Conservation (phyloP, 2,797 vertebrate genomes). For the Phalanger gymnotis region DNA sequence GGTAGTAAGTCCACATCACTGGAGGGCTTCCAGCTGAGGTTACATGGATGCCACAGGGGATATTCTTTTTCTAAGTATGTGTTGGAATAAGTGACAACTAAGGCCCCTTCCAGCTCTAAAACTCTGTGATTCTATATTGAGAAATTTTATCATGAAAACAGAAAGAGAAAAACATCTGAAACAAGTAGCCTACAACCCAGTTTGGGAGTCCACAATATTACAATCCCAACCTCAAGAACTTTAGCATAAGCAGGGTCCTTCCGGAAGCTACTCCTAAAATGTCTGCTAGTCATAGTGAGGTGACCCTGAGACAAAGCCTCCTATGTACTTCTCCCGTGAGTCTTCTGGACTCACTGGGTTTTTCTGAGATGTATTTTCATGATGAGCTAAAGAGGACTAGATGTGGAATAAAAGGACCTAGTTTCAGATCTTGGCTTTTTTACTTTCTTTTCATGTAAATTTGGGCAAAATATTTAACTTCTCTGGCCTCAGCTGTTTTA, state of each 20-base stretch:
- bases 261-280: not conserved
- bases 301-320: not conserved
- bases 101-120: not conserved
- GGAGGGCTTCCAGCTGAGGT: not conserved
- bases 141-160: not conserved
- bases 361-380: not conserved
- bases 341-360: not conserved
- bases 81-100: not conserved
- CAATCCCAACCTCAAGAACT: not conserved
- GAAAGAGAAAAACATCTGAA: not conserved
- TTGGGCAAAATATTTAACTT: not conserved
- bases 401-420: not conserved
- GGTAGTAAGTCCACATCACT: not conserved
- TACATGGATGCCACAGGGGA: not conserved
- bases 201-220: not conserved
- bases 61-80: not conserved
- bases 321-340: not conserved
- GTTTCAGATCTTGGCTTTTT: not conserved
- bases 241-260: not conserved
- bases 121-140: not conserved
- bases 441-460: not conserved
- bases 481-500: too few relatives aligned
- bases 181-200: not conserved
- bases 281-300: not conserved
- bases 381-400: not conserved